A percentile compares a stretch with the other conserved stretches of the same genome.
phyloP scores from a whole-genome alignment of 2,797 vertebrate species.

The Synaphobranchus kaupii region DNA sequence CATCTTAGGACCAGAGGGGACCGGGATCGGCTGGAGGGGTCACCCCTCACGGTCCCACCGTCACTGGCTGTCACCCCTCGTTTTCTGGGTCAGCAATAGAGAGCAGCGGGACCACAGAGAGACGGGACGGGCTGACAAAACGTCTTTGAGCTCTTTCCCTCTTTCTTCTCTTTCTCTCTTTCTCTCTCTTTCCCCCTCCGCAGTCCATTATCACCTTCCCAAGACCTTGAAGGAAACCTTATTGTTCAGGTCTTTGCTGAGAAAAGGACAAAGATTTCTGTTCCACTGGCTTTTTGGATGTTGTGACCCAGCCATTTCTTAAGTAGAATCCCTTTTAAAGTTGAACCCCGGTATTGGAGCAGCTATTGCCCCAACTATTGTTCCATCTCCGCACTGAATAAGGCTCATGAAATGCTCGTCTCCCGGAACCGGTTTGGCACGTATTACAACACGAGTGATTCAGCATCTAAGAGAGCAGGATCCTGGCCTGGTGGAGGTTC shows the following conservation, averaged over 20 bases:
- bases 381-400: background rate
- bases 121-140: background rate
- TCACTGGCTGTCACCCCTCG: background rate
- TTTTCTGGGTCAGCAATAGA: slow-evolving; percentile 6
- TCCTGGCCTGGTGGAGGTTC: background rate
- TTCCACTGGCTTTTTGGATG: background rate
- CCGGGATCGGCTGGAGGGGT: background rate
- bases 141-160: background rate
- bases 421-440: background rate
- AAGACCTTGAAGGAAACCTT: background rate
- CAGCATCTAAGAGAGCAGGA: background rate
- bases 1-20: background rate
- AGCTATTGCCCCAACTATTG: background rate
- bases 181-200: background rate
- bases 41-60: background rate
- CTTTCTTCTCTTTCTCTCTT: background rate
- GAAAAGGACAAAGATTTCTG: background rate
- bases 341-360: background rate
- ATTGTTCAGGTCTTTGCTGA: background rate
- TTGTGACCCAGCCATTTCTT: background rate
- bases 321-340: background rate
- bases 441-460: background rate
- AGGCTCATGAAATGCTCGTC: background rate
- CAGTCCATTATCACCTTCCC: background rate
- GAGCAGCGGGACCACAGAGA: background rate